A percentile compares a stretch with the other conserved stretches of the same genome.
phyloP scores from a whole-genome alignment of 53 echinoderm and acorn worm species.

The Apostichopus leukothele region DNA sequence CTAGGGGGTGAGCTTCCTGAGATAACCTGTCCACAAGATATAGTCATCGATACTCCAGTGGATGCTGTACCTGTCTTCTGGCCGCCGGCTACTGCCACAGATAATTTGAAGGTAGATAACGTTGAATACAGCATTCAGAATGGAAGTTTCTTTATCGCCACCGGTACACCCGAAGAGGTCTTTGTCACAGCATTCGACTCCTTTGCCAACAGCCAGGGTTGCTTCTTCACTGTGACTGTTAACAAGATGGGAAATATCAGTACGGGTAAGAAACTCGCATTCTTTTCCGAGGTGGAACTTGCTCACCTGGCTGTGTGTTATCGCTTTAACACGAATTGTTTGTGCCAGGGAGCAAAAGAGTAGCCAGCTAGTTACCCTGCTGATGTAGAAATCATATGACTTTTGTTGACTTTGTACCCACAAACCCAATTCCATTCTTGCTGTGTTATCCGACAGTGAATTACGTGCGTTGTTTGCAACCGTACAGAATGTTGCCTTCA shows the following conservation, averaged over 20 bases:
- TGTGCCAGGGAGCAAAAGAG: no score
- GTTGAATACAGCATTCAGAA: conserved; percentile 15
- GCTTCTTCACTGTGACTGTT: conserved; percentile 18
- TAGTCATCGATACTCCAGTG: conserved; percentile 12
- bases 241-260: not conserved
- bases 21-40: conserved; percentile 18
- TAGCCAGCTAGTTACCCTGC: no score
- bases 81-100: conserved; percentile 9
- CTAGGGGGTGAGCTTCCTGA: conserved; percentile 11
- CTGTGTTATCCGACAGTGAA: no score
- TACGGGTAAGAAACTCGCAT: not conserved
- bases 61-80: conserved; percentile 28
- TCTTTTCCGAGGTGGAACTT: not conserved
- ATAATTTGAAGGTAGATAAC: not conserved
- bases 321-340: no score
- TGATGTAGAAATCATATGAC: no score
- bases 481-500: no score
- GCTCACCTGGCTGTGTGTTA: no score
- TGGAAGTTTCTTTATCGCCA: not conserved
- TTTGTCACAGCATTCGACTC: not conserved
- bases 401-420: no score
- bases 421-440: no score
- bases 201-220: not conserved
- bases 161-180: not conserved
- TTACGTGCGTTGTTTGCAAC: no score